A percentile compares a stretch with the other conserved stretches of the same genome.
Conservation (phyloP, 1,140 invertebrate species). For the Metopolophium dirhodum region DNA sequence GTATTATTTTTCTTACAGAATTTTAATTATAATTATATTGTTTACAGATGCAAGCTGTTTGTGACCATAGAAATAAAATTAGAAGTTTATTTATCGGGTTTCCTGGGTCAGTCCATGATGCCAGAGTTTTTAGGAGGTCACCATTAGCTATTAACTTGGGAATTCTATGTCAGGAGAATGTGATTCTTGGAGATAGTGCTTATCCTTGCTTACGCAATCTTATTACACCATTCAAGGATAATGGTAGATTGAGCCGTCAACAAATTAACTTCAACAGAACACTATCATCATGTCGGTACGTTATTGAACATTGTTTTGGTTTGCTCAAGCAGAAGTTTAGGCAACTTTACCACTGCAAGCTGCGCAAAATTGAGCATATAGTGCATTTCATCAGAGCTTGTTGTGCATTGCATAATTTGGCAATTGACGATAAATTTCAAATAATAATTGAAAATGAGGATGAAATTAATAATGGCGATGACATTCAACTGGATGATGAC, state of each 20-base stretch:
- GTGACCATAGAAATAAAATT: conserved; percentile 34
- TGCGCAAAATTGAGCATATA: neutral
- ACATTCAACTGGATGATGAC: neutral
- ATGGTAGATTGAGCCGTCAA: conserved; percentile 19
- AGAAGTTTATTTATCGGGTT: conserved; percentile 31
- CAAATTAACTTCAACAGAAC: conserved; percentile 41
- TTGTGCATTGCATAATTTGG: conserved; percentile 42
- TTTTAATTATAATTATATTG: conserved; percentile 9
- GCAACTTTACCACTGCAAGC: conserved; percentile 39
- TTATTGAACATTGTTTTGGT: conserved; percentile 47
- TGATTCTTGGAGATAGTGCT: conserved; percentile 39
- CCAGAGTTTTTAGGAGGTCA: conserved; percentile 43
- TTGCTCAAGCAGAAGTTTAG: conserved; percentile 40
- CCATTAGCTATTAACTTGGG: neutral
- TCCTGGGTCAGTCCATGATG: conserved; percentile 39
- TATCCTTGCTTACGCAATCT: conserved; percentile 12
- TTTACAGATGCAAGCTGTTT: conserved; percentile 30
- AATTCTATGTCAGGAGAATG: neutral
- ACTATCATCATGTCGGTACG: conserved; percentile 8
- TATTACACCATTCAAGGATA: conserved; percentile 46
- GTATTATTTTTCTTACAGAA: conserved; percentile 17
- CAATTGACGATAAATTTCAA: conserved; percentile 29
- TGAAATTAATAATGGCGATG: neutral
- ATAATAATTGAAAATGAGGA: conserved; percentile 12
- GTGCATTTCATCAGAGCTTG: conserved; percentile 43